Percentiles rank a stretch among this genome's conserved stretches.
These are phyloP conservation scores for Melinopterus prodromus DNA, from an alignment of 2,888 invertebrate genomes.

Conservation along the genomic window DNA sequence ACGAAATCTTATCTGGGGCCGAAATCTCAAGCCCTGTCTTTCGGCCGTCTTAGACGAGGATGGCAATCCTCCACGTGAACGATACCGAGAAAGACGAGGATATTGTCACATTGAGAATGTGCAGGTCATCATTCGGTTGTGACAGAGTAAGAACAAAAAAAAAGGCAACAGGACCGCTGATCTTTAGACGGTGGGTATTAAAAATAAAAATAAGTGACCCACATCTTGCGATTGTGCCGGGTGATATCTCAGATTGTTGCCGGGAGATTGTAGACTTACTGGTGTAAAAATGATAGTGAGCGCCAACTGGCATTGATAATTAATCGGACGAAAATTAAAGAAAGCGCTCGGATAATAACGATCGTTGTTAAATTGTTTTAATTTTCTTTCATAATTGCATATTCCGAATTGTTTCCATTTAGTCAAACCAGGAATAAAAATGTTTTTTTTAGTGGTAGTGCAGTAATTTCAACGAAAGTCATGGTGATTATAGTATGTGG, in stretches of 20 bases:
- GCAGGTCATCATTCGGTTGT: background rate
- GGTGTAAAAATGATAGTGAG: background rate
- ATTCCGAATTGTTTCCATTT: too few species aligned
- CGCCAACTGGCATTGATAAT: background rate
- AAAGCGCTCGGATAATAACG: background rate
- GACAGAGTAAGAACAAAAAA: background rate
- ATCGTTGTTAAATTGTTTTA: background rate
- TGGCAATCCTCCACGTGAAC: background rate
- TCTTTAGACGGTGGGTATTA: background rate
- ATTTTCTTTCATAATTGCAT: too few species aligned
- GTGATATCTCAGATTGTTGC: background rate
- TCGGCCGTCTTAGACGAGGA: background rate
- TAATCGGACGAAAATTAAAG: background rate
- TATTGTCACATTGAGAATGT: background rate
- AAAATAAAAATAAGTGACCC: background rate
- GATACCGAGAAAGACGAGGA: background rate
- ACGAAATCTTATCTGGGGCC: background rate
- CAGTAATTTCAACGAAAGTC: too few species aligned
- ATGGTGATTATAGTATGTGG: too few species aligned
- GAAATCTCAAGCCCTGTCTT: background rate
- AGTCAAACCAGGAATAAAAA: too few species aligned
- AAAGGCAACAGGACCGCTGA: background rate
- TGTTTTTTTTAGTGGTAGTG: too few species aligned
- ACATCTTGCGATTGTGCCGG: background rate
- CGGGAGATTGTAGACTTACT: background rate